These are phyloP conservation scores for Melanargia galathea DNA, from an alignment of 2,888 invertebrate genomes.

Conservation along the genomic window DNA sequence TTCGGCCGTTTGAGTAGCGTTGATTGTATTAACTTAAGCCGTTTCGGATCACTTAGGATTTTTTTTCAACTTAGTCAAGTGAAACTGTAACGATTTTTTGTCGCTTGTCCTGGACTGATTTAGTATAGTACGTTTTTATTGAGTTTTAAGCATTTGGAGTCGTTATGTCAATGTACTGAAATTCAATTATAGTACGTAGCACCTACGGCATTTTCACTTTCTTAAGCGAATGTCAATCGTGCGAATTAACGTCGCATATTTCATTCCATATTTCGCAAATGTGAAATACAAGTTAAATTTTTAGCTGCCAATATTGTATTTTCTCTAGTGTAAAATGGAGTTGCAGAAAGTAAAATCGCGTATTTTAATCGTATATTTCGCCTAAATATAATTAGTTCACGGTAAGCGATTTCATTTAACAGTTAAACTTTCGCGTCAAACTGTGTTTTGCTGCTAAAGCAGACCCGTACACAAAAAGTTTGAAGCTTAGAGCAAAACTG, in stretches of 20 bases:
- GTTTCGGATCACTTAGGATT: too few relatives aligned
- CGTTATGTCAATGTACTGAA: not conserved
- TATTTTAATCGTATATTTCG: constrained; percentile 13
- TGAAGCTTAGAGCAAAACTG: constrained; percentile 2
- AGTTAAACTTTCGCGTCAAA: constrained; percentile 14
- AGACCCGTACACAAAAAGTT: constrained; percentile 8
- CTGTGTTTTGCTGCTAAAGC: constrained; percentile 13
- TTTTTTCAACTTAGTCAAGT: too few relatives aligned
- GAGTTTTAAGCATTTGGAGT: not conserved
- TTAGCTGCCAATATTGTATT: constrained; percentile 8
- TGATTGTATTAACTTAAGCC: too few relatives aligned
- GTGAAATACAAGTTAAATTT: constrained; percentile 6
- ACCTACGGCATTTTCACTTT: not conserved
- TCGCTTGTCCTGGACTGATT: not conserved
- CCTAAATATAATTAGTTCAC: constrained; percentile 15
- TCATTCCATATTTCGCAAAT: constrained; percentile 14
- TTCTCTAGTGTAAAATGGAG: not conserved
- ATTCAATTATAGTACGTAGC: not conserved
- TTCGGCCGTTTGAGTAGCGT: too few relatives aligned
- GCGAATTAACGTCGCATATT: constrained; percentile 1
- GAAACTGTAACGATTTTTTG: not conserved
- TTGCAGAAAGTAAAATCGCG: constrained; percentile 3
- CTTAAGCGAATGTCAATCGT: not conserved
- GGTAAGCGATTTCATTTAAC: constrained; percentile 14
- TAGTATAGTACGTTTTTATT: not conserved